Evolutionary conservation across 2,888 invertebrate species (phyloP).

Genomic region (Leptogaster cylindrica): DNA sequence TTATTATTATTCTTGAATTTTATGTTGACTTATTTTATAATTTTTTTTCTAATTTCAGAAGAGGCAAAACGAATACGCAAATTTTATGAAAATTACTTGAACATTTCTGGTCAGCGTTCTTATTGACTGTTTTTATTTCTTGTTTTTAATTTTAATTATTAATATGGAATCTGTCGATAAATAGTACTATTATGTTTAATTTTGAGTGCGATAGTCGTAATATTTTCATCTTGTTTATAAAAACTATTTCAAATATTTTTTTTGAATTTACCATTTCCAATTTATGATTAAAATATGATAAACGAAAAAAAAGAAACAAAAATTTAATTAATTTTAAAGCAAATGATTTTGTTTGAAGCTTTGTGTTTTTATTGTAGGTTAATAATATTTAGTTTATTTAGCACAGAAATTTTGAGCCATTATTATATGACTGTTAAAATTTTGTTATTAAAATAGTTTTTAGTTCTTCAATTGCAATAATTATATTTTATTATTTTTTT

Average conservation of each 20-base stretch:
- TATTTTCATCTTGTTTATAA: too few species aligned
- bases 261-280: too few species aligned
- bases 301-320: too few species aligned
- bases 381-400: too few species aligned
- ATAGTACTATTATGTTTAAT: neutral
- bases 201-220: too few species aligned
- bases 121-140: slow-evolving; percentile 2
- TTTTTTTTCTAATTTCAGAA: slow-evolving; percentile 30
- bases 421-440: slow-evolving; percentile 6
- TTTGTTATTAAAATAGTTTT: neutral
- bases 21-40: neutral
- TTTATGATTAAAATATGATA: too few species aligned
- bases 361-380: too few species aligned
- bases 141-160: neutral
- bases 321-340: too few species aligned
- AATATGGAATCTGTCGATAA: neutral
- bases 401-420: neutral
- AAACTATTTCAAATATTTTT: too few species aligned
- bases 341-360: too few species aligned
- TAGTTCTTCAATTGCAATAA: too few species aligned
- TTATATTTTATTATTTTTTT: too few species aligned
- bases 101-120: slow-evolving; percentile 14
- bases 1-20: slow-evolving; percentile 1
- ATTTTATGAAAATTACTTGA: slow-evolving; percentile 38
- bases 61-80: slow-evolving; percentile 36